A percentile compares a stretch with the other conserved stretches of the same genome.
phyloP scores from a whole-genome alignment of 2,888 invertebrate genomes.

The Trissolcus japonicus region DNA sequence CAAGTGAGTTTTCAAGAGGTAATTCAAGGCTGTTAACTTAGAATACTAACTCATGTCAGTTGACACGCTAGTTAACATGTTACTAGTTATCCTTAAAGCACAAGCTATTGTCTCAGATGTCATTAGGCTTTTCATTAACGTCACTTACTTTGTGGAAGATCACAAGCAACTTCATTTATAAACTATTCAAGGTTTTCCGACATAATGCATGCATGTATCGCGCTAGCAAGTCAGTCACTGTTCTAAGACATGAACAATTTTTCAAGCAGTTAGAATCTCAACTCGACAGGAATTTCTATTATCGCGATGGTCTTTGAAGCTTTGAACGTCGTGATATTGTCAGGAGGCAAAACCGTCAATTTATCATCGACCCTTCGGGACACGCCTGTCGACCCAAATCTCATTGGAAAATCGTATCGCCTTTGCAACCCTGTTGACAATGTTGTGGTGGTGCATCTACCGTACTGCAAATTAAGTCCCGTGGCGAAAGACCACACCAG shows the following conservation, averaged over 20 bases:
- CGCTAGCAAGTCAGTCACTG: too few species aligned
- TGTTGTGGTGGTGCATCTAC: background rate
- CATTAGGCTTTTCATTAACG: slow-evolving; percentile 7
- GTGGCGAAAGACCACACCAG: too few species aligned
- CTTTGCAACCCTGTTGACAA: slow-evolving; percentile 2
- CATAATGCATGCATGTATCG: too few species aligned
- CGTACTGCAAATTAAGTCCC: background rate
- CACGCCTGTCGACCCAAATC: slow-evolving; percentile 5
- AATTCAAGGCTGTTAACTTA: background rate
- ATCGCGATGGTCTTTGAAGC: background rate
- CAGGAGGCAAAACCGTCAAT: background rate
- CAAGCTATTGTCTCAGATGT: background rate
- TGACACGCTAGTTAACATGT: background rate
- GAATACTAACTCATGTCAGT: background rate
- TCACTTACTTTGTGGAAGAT: background rate
- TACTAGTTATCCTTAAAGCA: slow-evolving; percentile 1
- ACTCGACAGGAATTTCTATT: background rate
- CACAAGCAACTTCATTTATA: too few species aligned
- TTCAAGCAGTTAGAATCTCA: too few species aligned
- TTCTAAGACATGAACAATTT: too few species aligned
- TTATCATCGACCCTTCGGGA: slow-evolving; percentile 2
- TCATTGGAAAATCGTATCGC: slow-evolving; percentile 4
- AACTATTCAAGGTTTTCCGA: too few species aligned
- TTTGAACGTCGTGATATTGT: background rate
- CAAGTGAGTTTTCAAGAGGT: background rate